Evolutionary conservation across 2,797 vertebrate genomes (phyloP), one percentile per base, ranked within the genome.

Genomic region (Pseudomugil tenellus): DNA sequence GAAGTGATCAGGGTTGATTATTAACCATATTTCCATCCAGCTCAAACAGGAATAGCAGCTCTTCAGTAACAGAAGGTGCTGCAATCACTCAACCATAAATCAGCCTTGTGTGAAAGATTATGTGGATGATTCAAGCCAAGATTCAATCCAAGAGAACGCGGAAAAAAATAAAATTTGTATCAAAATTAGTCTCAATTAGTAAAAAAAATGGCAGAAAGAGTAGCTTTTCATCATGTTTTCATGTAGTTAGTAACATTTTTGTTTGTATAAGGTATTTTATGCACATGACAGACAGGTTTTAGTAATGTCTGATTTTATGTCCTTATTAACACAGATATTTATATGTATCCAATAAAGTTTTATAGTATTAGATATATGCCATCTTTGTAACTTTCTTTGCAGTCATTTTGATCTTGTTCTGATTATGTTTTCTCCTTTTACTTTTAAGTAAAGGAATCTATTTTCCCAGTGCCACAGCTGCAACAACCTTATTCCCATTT

Each of bases 1-100:
- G 12, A 3, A 51, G 16, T 54, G 8, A 25, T 58, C 69, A 32
- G 3, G 62, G 69, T 80, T 71, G 60, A 76, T 79, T 16, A 65
- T 82, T 77, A 69, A 72, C 75, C 68, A 2, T 23, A 25, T 59
- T 56, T 29, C 70, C 25, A 26, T 55, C 23, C 11, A 19, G 11
- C 19, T 62, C 46, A 58, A 54, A 7, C 2, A 37, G n/a, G 13
- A 70, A 48, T 37, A 63, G 32, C 32, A 65, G 49, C 64, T 62
- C 70, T 0, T 61, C 26, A 56, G 3, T 51, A 29, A 59, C 37
- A 63, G 39, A 59, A 53, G 23, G n/a, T 11, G 52, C 48, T 34
- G 28, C 58, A n/a, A 29, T 63, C 10, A 21, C 34, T 46, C 14
- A 46, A 21, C 39, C 2, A 17, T 49, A 10, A 60, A 31, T 52